Percentiles rank a stretch among this genome's conserved stretches.
phyloP scores from a whole-genome alignment of 2,888 invertebrate genomes.

The Phragmatobia fuliginosa region DNA sequence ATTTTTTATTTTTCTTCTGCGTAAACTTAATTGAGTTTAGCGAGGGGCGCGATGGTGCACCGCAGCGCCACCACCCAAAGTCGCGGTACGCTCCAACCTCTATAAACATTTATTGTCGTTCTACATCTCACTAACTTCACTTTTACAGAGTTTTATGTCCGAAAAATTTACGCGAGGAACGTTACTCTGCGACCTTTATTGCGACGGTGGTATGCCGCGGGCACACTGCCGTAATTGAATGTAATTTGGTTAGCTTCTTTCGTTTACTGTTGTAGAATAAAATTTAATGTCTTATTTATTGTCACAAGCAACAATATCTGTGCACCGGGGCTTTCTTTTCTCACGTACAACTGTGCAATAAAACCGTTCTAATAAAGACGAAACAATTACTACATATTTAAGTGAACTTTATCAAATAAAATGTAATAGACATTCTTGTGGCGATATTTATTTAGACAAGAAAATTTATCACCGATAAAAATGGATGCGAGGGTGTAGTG shows the following conservation, averaged over 20 bases:
- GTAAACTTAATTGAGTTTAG: conserved; percentile 78
- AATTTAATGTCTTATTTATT: conserved; percentile 85
- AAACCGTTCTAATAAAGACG: conserved; percentile 65
- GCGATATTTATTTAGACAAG: conserved; percentile 50
- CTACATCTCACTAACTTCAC: conserved; percentile 85
- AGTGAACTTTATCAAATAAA: conserved; percentile 56
- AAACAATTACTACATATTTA: conserved; percentile 62
- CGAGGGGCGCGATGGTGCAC: conserved; percentile 45
- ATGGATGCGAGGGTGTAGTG: conserved; percentile 54
- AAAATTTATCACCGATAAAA: conserved; percentile 69
- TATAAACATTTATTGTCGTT: conserved; percentile 84
- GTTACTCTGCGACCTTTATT: conserved; percentile 79
- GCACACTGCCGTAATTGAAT: conserved; percentile 82
- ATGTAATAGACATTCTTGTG: conserved; percentile 50
- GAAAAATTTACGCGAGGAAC: conserved; percentile 84
- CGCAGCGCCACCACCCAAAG: conserved; percentile 37
- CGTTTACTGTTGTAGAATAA: conserved; percentile 85
- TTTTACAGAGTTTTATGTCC: conserved; percentile 86
- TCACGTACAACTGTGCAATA: conserved; percentile 62
- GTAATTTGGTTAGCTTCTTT: conserved; percentile 85
- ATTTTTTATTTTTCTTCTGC: conserved; percentile 76
- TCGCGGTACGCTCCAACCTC: conserved; percentile 58
- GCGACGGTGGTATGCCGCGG: conserved; percentile 78
- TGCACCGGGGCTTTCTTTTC: conserved; percentile 47
- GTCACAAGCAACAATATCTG: conserved; percentile 78